Conservation (phyloP, 2,113 vertebrate genomes). For the Vidua chalybeata region DNA sequence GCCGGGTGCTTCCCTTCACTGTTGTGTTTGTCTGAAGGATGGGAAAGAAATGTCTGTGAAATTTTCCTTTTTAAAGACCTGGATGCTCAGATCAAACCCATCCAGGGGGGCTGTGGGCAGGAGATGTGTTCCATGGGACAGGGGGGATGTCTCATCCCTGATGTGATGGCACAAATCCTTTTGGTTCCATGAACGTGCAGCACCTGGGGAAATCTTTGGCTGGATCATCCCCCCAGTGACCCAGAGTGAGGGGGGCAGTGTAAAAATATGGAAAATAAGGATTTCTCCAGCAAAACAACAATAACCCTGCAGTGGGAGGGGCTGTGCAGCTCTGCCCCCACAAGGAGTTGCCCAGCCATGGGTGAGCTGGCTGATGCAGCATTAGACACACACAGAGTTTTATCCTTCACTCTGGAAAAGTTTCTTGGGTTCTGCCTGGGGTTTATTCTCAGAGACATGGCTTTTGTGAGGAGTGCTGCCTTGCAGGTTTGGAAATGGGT, state of each 20-base stretch:
- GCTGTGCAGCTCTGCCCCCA: not conserved
- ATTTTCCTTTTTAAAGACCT: not conserved
- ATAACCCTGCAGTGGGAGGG: not conserved
- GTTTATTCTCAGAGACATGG: not conserved
- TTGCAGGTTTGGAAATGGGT: not conserved
- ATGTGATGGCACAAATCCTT: not conserved
- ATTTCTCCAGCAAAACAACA: not conserved
- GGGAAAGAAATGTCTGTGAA: not conserved
- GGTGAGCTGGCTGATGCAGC: not conserved
- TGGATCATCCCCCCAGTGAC: not conserved
- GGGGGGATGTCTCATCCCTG: not conserved
- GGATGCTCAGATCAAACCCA: not conserved
- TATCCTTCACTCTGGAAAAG: not conserved
- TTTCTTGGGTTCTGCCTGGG: not conserved
- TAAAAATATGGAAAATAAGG: not conserved
- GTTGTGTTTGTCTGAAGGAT: not conserved
- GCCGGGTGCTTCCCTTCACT: fast-evolving
- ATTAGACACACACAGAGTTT: fast-evolving
- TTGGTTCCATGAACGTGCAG: fast-evolving
- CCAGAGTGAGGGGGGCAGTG: fast-evolving
- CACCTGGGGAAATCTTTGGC: not conserved
- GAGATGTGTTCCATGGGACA: not conserved
- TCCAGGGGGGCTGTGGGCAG: not conserved
- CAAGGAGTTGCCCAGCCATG: not conserved
- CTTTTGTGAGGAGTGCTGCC: not conserved